A percentile compares a stretch with the other conserved stretches of the same genome.
These are phyloP conservation scores for Meteorus colon DNA, from an alignment of 2,888 invertebrate species.

Conservation along the genomic window DNA sequence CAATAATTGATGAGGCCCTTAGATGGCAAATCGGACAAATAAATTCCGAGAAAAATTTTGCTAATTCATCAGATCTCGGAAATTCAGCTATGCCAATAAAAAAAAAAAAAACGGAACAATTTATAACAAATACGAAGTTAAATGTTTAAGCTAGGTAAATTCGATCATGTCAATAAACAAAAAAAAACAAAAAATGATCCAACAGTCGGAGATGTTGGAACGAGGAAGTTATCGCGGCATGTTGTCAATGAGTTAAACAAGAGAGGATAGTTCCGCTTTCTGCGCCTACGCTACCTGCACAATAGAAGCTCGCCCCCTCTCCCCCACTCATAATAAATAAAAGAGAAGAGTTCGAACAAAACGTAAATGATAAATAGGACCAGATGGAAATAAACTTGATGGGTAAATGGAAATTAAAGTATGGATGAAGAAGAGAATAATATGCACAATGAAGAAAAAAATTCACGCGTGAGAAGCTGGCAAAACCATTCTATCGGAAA, in stretches of 20 bases:
- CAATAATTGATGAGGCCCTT: background rate
- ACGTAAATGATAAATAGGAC: background rate
- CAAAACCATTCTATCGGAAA: background rate
- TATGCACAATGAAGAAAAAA: background rate
- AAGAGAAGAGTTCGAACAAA: background rate
- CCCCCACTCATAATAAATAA: background rate
- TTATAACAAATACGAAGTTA: background rate
- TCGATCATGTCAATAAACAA: background rate
- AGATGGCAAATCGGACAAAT: background rate
- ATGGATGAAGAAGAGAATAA: background rate
- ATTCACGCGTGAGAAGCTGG: background rate
- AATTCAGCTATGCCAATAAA: background rate
- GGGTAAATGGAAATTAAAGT: background rate
- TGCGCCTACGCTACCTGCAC: constrained; percentile 23
- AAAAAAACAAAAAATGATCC: constrained; percentile 29
- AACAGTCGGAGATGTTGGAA: constrained; percentile 41
- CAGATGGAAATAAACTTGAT: background rate
- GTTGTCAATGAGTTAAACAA: constrained; percentile 44
- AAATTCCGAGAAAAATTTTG: background rate
- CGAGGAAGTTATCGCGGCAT: constrained; percentile 45
- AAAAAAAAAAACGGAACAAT: background rate
- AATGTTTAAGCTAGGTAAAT: background rate
- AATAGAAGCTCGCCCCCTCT: background rate
- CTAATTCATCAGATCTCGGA: background rate
- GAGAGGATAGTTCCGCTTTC: constrained; percentile 37